Conservation (phyloP, 2,888 invertebrate species). For the Aplocera efformata region DNA sequence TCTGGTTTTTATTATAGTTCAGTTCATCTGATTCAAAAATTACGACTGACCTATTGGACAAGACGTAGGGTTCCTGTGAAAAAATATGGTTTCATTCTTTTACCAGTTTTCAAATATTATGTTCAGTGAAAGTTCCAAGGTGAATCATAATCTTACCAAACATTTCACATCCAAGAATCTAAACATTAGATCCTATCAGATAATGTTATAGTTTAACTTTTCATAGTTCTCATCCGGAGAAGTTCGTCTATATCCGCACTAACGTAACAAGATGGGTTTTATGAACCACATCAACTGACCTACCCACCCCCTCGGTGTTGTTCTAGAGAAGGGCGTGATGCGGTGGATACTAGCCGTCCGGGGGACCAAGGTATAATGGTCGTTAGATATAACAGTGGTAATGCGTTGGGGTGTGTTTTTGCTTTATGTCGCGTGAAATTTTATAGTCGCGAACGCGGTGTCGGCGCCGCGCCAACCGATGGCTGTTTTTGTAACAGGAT, state of each 20-base stretch:
- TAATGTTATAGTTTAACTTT: conserved; percentile 62
- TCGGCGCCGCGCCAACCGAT: conserved; percentile 37
- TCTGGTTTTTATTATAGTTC: too few relatives aligned
- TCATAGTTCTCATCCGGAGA: conserved; percentile 65
- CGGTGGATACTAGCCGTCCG: conserved; percentile 17
- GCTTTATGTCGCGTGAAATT: conserved; percentile 80
- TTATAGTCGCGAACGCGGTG: conserved; percentile 64
- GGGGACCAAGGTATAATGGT: conserved; percentile 51
- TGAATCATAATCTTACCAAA: background rate
- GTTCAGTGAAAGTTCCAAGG: too few relatives aligned
- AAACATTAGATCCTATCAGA: conserved; percentile 15
- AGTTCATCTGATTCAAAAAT: too few relatives aligned
- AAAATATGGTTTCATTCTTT: too few relatives aligned
- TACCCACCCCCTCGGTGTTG: conserved; percentile 18
- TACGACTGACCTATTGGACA: too few relatives aligned
- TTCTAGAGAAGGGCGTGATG: conserved; percentile 10
- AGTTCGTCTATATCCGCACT: conserved; percentile 67
- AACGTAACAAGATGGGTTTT: conserved; percentile 69
- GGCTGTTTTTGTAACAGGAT: conserved; percentile 23
- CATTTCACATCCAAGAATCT: conserved; percentile 7
- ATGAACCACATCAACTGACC: conserved; percentile 46
- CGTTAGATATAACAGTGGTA: conserved; percentile 58
- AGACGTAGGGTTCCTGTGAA: too few relatives aligned
- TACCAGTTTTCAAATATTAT: too few relatives aligned
- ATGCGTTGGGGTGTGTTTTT: conserved; percentile 77